A percentile compares a stretch with the other conserved stretches of the same genome.
These are phyloP conservation scores for Bombus fervidus DNA, from an alignment of 1,140 invertebrate genomes.

Conservation along the genomic window DNA sequence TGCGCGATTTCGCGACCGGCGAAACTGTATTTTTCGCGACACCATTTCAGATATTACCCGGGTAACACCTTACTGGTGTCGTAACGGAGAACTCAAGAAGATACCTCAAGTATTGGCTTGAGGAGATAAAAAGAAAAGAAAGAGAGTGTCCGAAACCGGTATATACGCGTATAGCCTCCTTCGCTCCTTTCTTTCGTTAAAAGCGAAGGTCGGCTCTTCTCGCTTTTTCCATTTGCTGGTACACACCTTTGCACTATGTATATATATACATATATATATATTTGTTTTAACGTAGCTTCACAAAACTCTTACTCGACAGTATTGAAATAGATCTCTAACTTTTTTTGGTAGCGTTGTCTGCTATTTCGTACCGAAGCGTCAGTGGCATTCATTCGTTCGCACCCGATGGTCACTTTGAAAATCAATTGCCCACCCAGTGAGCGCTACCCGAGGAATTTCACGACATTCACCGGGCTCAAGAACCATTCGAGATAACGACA, in stretches of 20 bases:
- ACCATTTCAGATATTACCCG: conserved; percentile 55
- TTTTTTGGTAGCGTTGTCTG: conserved; percentile 30
- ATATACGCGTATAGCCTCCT: conserved; percentile 46
- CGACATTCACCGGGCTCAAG: conserved; percentile 49
- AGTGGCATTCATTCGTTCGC: conserved; percentile 41
- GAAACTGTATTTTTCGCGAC: conserved; percentile 29
- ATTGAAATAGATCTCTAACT: conserved; percentile 46
- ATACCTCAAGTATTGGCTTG: conserved; percentile 29
- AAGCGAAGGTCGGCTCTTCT: conserved; percentile 59
- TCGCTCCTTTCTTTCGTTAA: conserved; percentile 52
- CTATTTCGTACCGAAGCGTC: conserved; percentile 50
- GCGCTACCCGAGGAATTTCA: conserved; percentile 39
- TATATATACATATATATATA: conserved; percentile 14
- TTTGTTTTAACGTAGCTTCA: conserved; percentile 45
- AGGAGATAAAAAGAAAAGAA: conserved; percentile 45
- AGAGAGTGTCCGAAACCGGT: conserved; percentile 52
- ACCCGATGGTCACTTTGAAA: conserved; percentile 59
- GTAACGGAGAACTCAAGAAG: conserved; percentile 30
- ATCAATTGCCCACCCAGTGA: conserved; percentile 61
- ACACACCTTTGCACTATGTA: conserved; percentile 55
- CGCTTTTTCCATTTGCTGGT: conserved; percentile 46
- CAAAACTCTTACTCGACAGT: conserved; percentile 50
- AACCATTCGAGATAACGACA: conserved; percentile 60
- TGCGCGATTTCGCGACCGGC: conserved; percentile 27
- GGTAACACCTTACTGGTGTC: conserved; percentile 44